Conservation (phyloP, 2,113 vertebrate species). For the Caloenas nicobarica region DNA sequence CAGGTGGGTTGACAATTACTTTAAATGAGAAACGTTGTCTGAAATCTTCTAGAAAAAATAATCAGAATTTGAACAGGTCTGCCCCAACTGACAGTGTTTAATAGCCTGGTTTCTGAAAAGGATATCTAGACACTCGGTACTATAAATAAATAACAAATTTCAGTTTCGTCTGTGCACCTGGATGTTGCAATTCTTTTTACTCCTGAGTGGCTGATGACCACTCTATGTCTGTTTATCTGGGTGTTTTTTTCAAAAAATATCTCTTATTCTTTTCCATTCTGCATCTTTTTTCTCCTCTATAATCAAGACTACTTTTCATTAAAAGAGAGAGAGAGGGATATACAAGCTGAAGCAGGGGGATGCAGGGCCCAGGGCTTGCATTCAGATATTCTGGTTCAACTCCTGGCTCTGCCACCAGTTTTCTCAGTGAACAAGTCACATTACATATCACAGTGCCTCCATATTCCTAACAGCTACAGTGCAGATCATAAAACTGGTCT, state of each 20-base stretch:
- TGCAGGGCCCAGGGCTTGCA: not conserved
- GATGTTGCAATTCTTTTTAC: not conserved
- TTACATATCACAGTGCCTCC: not conserved
- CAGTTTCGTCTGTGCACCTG: not conserved
- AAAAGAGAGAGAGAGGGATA: not conserved
- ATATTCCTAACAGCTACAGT: not conserved
- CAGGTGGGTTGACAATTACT: slow-evolving; percentile 1
- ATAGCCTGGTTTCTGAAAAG: not conserved
- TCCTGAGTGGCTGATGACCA: not conserved
- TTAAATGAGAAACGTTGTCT: slow-evolving; percentile 36
- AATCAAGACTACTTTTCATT: not conserved
- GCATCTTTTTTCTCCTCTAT: not conserved
- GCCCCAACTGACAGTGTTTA: not conserved
- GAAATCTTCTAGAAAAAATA: slow-evolving; percentile 25
- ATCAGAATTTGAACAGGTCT: not conserved
- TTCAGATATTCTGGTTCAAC: not conserved
- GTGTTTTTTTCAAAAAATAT: not conserved
- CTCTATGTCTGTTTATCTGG: not conserved
- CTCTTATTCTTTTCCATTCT: not conserved
- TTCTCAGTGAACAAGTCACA: not conserved
- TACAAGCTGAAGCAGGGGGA: accelerated
- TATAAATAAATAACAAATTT: not conserved
- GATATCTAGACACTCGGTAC: not conserved
- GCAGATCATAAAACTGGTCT: not conserved
- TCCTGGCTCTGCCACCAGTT: not conserved